Percentiles rank a stretch among this genome's conserved stretches.
Evolutionary conservation across 2,113 vertebrate species (phyloP).

Genomic region (Eleginops maclovinus): DNA sequence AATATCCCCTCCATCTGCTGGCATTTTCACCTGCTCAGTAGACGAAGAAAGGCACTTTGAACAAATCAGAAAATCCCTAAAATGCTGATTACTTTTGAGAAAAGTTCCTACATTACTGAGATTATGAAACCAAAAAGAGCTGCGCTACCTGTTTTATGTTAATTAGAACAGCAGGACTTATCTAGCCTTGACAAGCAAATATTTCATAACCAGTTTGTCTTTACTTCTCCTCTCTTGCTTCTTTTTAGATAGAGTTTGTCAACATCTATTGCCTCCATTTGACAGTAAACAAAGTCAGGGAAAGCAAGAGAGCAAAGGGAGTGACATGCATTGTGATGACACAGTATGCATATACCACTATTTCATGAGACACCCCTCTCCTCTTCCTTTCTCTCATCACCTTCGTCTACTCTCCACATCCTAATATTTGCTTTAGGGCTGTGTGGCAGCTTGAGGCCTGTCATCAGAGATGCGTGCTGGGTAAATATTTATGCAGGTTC

Average conservation of each 20-base stretch:
- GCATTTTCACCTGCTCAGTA: conserved; percentile 1
- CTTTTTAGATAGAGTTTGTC: background rate
- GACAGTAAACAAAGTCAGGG: background rate
- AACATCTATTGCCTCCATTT: background rate
- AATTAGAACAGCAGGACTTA: background rate
- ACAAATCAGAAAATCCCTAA: no score
- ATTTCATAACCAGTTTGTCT: background rate
- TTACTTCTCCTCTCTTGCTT: background rate
- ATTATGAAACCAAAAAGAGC: background rate
- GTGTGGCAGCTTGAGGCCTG: conserved; percentile 61
- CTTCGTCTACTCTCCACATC: conserved; percentile 24
- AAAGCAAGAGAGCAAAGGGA: background rate
- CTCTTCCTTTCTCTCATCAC: background rate
- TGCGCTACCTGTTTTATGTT: background rate
- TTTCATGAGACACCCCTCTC: background rate
- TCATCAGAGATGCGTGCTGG: conserved; percentile 61
- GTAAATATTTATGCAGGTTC: conserved; percentile 77
- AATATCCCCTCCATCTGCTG: conserved; percentile 2
- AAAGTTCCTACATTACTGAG: background rate
- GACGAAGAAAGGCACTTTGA: background rate
- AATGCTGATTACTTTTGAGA: background rate
- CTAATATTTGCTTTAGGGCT: conserved; percentile 59
- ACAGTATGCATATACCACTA: background rate
- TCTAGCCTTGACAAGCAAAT: no score
- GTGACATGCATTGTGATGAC: background rate